Percentiles rank a stretch among this genome's conserved stretches.
phyloP scores from a whole-genome alignment of 2,113 vertebrate species.

The Mesitornis unicolor region DNA sequence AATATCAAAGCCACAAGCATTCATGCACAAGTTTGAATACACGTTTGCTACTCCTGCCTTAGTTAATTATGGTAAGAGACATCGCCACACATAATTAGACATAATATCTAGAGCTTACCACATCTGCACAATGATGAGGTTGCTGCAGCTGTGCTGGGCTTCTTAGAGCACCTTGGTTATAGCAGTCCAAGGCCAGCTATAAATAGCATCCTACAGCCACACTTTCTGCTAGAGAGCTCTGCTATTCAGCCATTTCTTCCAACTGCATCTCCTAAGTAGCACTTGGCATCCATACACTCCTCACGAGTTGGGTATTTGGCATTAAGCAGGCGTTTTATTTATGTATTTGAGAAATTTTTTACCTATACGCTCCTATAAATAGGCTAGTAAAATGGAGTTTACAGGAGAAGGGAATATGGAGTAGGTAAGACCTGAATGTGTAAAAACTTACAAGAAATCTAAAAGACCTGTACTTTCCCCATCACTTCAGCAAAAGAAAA shows the following conservation, averaged over 20 bases:
- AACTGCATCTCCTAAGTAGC: background rate
- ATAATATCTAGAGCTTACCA: background rate
- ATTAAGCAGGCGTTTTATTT: background rate
- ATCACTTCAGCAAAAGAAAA: background rate
- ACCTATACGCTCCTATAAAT: background rate
- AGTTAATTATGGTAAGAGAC: background rate
- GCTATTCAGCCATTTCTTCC: background rate
- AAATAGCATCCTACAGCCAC: background rate
- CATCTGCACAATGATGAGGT: background rate
- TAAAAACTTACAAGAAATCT: background rate
- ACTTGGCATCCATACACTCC: background rate
- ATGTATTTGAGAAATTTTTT: background rate
- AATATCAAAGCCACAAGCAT: background rate
- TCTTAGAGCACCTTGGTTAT: background rate
- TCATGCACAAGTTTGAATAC: background rate
- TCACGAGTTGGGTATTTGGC: background rate
- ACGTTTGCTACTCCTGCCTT: background rate
- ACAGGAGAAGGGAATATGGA: background rate
- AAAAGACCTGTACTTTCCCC: background rate
- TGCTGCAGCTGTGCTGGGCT: background rate
- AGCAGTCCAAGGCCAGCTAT: background rate
- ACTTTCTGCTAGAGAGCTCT: background rate
- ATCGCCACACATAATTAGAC: background rate
- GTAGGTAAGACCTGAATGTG: background rate
- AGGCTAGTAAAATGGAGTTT: background rate